These are phyloP conservation scores for Alsophila aescularia DNA, from an alignment of 2,888 invertebrate species.

Conservation along the genomic window DNA sequence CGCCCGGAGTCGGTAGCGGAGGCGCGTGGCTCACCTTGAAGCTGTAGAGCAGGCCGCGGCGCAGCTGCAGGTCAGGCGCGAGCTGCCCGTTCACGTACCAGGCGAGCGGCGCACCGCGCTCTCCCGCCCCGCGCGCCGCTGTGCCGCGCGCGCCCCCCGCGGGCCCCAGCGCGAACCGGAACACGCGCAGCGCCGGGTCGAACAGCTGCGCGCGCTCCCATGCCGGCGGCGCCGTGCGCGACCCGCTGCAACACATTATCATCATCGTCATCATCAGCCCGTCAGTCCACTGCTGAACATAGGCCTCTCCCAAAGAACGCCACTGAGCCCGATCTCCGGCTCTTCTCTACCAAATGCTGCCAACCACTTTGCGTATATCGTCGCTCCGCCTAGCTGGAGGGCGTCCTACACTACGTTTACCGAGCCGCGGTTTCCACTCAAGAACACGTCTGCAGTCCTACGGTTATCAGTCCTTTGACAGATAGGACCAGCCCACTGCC, in stretches of 20 bases:
- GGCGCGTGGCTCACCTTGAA: slow-evolving; percentile 93
- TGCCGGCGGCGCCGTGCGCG: slow-evolving; percentile 48
- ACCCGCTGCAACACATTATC: slow-evolving; percentile 33
- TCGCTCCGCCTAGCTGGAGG: no score
- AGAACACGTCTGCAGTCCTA: no score
- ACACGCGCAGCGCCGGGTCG: slow-evolving; percentile 89
- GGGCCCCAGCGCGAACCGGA: slow-evolving; percentile 92
- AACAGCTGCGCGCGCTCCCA: slow-evolving; percentile 88
- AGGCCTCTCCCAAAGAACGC: no score
- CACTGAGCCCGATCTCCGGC: neutral
- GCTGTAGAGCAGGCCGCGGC: slow-evolving; percentile 92
- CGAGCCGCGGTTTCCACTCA: no score
- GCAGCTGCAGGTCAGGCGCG: slow-evolving; percentile 93
- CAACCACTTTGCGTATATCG: no score
- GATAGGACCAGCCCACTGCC: no score
- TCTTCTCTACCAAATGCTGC: no score
- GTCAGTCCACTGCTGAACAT: no score
- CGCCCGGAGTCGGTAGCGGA: slow-evolving; percentile 57
- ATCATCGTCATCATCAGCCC: no score
- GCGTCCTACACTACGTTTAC: no score
- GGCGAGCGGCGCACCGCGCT: slow-evolving; percentile 89
- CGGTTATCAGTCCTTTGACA: no score
- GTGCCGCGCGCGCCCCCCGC: slow-evolving; percentile 92
- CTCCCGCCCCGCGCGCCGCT: slow-evolving; percentile 63
- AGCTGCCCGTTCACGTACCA: slow-evolving; percentile 97